These are phyloP conservation scores for Pygoscelis antarcticus DNA, from an alignment of 2,113 vertebrate species.

Conservation along the genomic window DNA sequence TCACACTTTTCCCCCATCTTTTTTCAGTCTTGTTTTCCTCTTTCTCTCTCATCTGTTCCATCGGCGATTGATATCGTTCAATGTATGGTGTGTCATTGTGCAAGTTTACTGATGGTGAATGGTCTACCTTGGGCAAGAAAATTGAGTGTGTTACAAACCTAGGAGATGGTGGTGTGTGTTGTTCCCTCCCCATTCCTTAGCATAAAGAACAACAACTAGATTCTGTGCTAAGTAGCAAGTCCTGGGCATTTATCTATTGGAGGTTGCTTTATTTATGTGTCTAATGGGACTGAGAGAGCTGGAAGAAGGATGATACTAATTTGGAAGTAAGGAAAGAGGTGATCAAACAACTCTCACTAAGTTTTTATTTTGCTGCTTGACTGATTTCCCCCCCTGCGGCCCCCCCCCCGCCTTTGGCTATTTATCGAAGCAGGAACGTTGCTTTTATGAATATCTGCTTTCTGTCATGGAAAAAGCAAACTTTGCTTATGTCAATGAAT, in stretches of 20 bases:
- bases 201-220: background rate
- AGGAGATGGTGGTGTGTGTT: background rate
- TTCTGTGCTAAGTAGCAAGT: background rate
- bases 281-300: background rate
- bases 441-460: background rate
- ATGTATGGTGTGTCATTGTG: background rate
- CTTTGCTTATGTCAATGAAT: background rate
- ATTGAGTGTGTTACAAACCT: background rate
- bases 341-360: background rate
- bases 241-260: background rate
- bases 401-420: background rate
- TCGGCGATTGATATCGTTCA: background rate
- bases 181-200: background rate
- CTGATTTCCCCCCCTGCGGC: background rate
- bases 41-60: background rate
- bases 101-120: background rate
- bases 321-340: background rate
- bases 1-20: rapidly evolving
- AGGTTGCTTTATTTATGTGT: background rate
- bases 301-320: background rate
- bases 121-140: background rate
- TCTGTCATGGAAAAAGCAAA: background rate
- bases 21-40: background rate
- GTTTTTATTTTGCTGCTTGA: background rate
- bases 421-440: background rate